A percentile compares a stretch with the other conserved stretches of the same genome.
Conservation (phyloP, 1,140 invertebrate species). For the Nymphalis io region DNA sequence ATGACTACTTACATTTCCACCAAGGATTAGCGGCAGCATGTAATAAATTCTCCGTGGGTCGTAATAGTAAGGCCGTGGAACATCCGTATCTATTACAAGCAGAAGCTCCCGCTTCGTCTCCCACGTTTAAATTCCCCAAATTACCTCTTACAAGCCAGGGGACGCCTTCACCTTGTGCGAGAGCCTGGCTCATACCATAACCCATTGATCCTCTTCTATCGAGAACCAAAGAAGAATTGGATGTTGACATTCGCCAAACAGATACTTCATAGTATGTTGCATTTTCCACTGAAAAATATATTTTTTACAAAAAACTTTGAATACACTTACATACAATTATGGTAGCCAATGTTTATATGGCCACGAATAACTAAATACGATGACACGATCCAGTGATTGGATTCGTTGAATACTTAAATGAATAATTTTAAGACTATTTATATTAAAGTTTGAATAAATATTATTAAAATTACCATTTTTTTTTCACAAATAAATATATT, state of each 20-base stretch:
- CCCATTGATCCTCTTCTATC: constrained; percentile 64
- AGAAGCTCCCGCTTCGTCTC: constrained; percentile 66
- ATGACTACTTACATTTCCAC: constrained; percentile 65
- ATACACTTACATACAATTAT: too few relatives aligned
- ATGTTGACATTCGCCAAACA: constrained; percentile 69
- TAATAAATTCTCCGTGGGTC: constrained; percentile 65
- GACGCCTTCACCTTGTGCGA: constrained; percentile 49
- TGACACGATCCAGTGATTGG: too few relatives aligned
- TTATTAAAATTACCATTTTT: too few relatives aligned
- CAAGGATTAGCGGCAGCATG: constrained; percentile 60
- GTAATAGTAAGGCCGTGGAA: constrained; percentile 56
- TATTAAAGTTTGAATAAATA: too few relatives aligned
- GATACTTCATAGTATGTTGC: constrained; percentile 74
- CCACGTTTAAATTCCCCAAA: constrained; percentile 52
- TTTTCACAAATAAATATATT: too few relatives aligned
- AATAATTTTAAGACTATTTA: too few relatives aligned
- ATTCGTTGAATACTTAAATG: too few relatives aligned
- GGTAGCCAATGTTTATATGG: too few relatives aligned
- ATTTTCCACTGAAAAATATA: constrained; percentile 63
- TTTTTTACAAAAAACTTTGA: too few relatives aligned
- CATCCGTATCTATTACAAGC: constrained; percentile 73
- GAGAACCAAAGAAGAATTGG: constrained; percentile 62
- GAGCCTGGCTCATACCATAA: constrained; percentile 57
- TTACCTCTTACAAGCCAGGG: constrained; percentile 59
- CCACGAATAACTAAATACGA: too few relatives aligned